A percentile compares a stretch with the other conserved stretches of the same genome.
Conservation (phyloP, 2,113 vertebrate genomes). For the Colossoma macropomum region DNA sequence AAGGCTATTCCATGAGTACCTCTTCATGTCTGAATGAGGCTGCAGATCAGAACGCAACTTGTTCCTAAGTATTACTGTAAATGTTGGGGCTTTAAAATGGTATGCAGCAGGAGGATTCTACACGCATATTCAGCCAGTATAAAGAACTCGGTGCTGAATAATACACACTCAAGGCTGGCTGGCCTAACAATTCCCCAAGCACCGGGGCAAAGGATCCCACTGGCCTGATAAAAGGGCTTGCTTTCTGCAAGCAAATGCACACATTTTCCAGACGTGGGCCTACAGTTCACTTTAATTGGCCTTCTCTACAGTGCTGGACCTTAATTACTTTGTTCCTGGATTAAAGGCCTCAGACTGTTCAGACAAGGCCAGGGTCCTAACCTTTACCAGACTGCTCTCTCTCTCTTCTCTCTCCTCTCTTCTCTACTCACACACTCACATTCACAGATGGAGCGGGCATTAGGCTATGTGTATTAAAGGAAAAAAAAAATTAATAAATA, state of each 20-base stretch:
- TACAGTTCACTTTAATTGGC: constrained; percentile 73
- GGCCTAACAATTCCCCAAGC: constrained; percentile 64
- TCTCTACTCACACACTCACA: constrained; percentile 26
- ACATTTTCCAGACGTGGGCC: constrained; percentile 64
- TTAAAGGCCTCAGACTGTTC: constrained; percentile 73
- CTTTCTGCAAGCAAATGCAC: constrained; percentile 69
- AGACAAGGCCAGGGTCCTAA: constrained; percentile 68
- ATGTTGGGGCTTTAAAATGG: constrained; percentile 3
- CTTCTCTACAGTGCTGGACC: constrained; percentile 71
- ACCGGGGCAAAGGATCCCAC: constrained; percentile 58
- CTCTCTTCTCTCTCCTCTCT: constrained; percentile 32
- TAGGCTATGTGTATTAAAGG: neutral
- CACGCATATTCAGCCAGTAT: constrained; percentile 48
- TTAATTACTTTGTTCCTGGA: constrained; percentile 78
- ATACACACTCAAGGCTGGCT: constrained; percentile 58
- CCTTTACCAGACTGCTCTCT: constrained; percentile 61
- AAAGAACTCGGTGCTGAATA: constrained; percentile 57
- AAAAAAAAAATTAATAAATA: neutral
- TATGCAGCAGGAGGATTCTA: neutral
- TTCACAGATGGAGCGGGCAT: neutral
- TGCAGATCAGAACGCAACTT: neutral
- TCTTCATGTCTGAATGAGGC: constrained; percentile 13
- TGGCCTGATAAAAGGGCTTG: constrained; percentile 69
- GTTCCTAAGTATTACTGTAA: neutral
- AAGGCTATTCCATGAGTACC: neutral